Conservation (phyloP, 1,140 invertebrate species). For the Campoletis sonorensis region DNA sequence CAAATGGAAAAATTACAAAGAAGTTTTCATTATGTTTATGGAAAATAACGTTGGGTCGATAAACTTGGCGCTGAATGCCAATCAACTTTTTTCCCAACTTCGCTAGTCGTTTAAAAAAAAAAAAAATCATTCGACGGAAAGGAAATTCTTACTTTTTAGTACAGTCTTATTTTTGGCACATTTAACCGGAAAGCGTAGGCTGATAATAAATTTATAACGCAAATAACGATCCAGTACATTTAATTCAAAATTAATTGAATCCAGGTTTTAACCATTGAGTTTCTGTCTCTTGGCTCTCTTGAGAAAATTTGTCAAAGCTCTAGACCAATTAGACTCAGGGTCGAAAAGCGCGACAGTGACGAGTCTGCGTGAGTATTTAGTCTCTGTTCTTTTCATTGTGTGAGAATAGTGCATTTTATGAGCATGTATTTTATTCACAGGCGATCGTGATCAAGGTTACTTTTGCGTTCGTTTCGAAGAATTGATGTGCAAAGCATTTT, state of each 20-base stretch:
- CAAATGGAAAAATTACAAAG: neutral
- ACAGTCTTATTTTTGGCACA: conserved; percentile 48
- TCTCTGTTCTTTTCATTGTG: neutral
- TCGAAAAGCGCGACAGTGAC: conserved; percentile 14
- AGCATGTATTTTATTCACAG: neutral
- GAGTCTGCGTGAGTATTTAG: neutral
- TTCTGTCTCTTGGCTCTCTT: conserved; percentile 9
- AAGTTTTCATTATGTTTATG: neutral
- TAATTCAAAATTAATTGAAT: conserved; percentile 60
- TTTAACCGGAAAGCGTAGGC: conserved; percentile 49
- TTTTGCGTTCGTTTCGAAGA: neutral
- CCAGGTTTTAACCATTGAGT: neutral
- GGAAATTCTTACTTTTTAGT: too few relatives aligned
- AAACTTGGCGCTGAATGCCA: too few relatives aligned
- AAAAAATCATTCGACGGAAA: too few relatives aligned
- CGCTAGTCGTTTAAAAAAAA: too few relatives aligned
- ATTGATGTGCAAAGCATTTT: neutral
- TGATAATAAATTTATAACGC: conserved; percentile 23
- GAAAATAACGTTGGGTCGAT: too few relatives aligned
- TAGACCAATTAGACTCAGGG: conserved; percentile 4
- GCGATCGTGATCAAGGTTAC: conserved; percentile 29
- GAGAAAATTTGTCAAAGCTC: conserved; percentile 27
- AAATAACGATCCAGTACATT: conserved; percentile 60
- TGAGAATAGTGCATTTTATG: neutral
- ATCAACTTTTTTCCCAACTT: too few relatives aligned